Percentiles rank a stretch among this genome's conserved stretches.
Evolutionary conservation across 2,888 invertebrate genomes (phyloP).

Genomic region (Tyria jacobaeae): DNA sequence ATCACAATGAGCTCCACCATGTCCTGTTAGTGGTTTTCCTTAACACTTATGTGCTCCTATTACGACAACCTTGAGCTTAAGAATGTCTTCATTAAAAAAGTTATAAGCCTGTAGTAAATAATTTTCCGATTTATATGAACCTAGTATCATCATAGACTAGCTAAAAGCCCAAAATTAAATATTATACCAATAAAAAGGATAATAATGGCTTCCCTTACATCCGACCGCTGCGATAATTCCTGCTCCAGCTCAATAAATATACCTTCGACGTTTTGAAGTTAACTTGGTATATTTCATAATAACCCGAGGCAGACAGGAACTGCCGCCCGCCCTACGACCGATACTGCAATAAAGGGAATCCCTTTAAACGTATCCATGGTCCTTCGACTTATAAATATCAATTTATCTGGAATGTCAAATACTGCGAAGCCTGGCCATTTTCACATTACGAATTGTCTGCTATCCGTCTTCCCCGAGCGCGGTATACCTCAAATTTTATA

Average conservation of each 20-base stretch:
- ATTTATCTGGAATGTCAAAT: slow-evolving; percentile 85
- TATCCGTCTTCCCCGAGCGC: slow-evolving; percentile 66
- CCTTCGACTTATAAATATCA: slow-evolving; percentile 85
- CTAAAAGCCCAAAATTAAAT: slow-evolving; percentile 84
- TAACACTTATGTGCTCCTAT: not conserved
- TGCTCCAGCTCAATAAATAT: slow-evolving; percentile 80
- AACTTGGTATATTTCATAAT: slow-evolving; percentile 83
- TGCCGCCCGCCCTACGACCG: slow-evolving; percentile 72
- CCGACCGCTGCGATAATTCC: slow-evolving; percentile 82
- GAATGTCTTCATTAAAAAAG: slow-evolving; percentile 39
- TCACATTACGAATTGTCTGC: slow-evolving; percentile 77
- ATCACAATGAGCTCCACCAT: no score
- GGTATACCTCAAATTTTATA: slow-evolving; percentile 72
- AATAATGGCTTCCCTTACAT: slow-evolving; percentile 82
- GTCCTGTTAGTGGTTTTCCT: not conserved
- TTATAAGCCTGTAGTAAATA: slow-evolving; percentile 64
- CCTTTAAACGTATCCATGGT: slow-evolving; percentile 83
- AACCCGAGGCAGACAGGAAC: slow-evolving; percentile 81
- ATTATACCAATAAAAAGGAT: slow-evolving; percentile 86
- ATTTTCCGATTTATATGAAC: slow-evolving; percentile 80
- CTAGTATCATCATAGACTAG: slow-evolving; percentile 65
- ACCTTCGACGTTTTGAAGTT: slow-evolving; percentile 84
- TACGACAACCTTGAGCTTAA: slow-evolving; percentile 37
- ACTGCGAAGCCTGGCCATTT: slow-evolving; percentile 78
- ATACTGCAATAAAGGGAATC: slow-evolving; percentile 85